Conservation (phyloP, 2,888 invertebrate genomes). For the Urechis unicinctus region DNA sequence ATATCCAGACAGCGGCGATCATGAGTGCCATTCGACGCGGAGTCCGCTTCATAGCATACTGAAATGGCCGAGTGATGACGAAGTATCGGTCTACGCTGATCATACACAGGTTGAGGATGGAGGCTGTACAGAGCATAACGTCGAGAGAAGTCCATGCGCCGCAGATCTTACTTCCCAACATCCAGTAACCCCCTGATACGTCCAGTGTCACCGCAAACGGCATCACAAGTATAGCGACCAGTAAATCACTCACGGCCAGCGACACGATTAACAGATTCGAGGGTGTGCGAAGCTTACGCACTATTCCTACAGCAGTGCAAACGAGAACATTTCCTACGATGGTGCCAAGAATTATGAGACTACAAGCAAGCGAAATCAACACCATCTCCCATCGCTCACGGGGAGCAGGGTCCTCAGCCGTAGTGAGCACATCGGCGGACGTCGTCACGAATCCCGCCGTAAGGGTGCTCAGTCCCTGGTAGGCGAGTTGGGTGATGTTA, state of each 20-base stretch:
- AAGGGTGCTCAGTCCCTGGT: neutral
- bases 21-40: constrained; percentile 76
- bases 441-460: neutral
- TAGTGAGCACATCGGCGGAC: neutral
- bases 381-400: constrained; percentile 13
- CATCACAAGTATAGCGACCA: constrained; percentile 56
- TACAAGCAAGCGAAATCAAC: constrained; percentile 29
- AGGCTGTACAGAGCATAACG: constrained; percentile 55
- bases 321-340: constrained; percentile 54
- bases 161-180: constrained; percentile 48
- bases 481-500: too few species aligned
- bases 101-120: constrained; percentile 55
- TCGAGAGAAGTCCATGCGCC: constrained; percentile 55
- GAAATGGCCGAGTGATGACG: constrained; percentile 66
- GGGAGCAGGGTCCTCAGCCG: constrained; percentile 1
- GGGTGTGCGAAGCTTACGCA: constrained; percentile 51
- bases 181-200: constrained; percentile 42
- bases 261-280: constrained; percentile 42
- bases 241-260: constrained; percentile 55
- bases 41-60: constrained; percentile 90
- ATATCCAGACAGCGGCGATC: constrained; percentile 86
- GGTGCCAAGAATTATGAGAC: constrained; percentile 50
- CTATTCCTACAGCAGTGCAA: constrained; percentile 55
- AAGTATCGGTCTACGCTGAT: constrained; percentile 54
- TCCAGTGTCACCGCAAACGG: constrained; percentile 53